Evolutionary conservation across 1,140 invertebrate genomes (phyloP).

Genomic region (Nymphalis io): DNA sequence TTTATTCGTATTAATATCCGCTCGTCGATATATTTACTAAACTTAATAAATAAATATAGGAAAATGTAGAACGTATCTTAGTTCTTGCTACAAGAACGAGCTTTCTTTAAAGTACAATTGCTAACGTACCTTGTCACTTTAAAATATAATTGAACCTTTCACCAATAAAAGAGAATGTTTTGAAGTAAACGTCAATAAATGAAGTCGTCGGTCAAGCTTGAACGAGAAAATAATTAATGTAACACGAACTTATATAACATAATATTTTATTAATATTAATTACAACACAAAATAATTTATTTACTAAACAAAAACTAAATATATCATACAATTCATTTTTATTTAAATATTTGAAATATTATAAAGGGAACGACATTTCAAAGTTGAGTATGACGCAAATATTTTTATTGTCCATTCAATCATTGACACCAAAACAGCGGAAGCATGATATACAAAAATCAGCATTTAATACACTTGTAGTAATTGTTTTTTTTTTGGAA

Average conservation of each 20-base stretch:
- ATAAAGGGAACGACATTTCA: too few species aligned
- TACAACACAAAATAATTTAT: not conserved
- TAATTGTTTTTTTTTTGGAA: too few species aligned
- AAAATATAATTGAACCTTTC: constrained; percentile 53
- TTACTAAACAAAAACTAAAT: too few species aligned
- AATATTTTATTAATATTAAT: not conserved
- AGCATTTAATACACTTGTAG: too few species aligned
- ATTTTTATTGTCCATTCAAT: too few species aligned
- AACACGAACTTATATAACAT: not conserved
- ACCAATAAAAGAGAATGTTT: constrained; percentile 58
- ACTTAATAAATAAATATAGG: not conserved
- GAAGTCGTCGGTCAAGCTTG: not conserved
- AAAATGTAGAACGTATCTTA: not conserved
- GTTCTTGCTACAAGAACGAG: not conserved
- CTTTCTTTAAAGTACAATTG: constrained; percentile 36
- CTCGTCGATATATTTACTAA: not conserved
- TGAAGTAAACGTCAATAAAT: constrained; percentile 36
- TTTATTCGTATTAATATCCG: not conserved
- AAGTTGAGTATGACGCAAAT: too few species aligned
- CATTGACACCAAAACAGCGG: too few species aligned
- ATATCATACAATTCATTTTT: too few species aligned
- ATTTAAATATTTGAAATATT: too few species aligned
- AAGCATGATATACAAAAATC: too few species aligned
- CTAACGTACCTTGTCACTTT: constrained; percentile 30
- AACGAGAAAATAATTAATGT: not conserved